Conservation (phyloP, 2,113 vertebrate species). For the Crotalus helleri region DNA sequence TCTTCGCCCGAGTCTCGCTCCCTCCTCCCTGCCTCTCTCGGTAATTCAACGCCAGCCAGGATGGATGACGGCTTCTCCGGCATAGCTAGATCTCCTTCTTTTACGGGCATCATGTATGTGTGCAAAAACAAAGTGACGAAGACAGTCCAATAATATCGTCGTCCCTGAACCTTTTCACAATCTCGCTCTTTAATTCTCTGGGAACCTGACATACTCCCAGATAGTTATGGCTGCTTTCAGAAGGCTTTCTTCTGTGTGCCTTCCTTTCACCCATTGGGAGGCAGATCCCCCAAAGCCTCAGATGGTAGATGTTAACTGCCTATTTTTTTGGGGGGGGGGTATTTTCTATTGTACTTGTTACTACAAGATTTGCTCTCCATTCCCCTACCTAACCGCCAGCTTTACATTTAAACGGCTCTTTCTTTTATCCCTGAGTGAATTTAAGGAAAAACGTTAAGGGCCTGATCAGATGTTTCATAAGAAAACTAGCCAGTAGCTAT, state of each 20-base stretch:
- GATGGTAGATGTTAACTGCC: background rate
- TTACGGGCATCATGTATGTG: constrained; percentile 8
- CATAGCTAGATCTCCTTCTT: background rate
- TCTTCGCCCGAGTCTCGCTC: background rate
- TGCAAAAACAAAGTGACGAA: constrained; percentile 25
- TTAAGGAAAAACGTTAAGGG: constrained; percentile 54
- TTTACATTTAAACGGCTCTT: constrained; percentile 23
- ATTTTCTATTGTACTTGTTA: constrained; percentile 34
- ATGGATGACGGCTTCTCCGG: constrained; percentile 22
- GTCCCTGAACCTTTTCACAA: background rate
- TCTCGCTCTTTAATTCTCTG: background rate
- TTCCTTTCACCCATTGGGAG: background rate
- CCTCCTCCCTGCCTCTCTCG: background rate
- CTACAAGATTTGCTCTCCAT: background rate
- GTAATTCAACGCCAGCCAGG: constrained; percentile 33
- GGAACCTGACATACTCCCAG: constrained; percentile 8
- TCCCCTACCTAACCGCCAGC: constrained; percentile 18
- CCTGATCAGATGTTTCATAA: constrained; percentile 67
- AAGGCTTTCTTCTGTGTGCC: background rate
- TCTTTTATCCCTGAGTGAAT: constrained; percentile 13
- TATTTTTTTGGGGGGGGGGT: background rate
- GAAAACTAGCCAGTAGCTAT: constrained; percentile 72
- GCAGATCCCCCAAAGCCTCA: background rate
- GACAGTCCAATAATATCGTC: constrained; percentile 23
- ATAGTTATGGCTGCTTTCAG: background rate